A percentile compares a stretch with the other conserved stretches of the same genome.
phyloP scores from a whole-genome alignment of 2,797 vertebrate species.

The Emydoidea blandingii region DNA sequence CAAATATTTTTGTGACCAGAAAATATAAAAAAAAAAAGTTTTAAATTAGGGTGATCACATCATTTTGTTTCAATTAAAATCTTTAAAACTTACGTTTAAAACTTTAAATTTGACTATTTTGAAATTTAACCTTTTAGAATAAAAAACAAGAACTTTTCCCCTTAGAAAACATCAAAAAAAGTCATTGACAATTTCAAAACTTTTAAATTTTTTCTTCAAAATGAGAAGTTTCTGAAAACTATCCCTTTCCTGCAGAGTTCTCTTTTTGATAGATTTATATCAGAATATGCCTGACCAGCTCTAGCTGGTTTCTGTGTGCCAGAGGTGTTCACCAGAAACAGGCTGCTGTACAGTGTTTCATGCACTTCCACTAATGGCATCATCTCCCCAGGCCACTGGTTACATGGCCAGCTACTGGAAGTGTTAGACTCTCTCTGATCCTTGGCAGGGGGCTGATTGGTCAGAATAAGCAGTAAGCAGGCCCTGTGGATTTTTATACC shows the following conservation, averaged over 20 bases:
- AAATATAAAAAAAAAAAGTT: neutral
- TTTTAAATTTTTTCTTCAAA: neutral
- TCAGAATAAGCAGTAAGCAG: neutral
- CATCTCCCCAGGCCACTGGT: neutral
- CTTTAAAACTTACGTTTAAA: neutral
- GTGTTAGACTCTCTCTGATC: fast-evolving
- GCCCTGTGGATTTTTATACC: neutral
- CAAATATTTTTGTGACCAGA: neutral
- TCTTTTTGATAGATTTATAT: neutral
- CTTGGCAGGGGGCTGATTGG: neutral
- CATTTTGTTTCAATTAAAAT: no score
- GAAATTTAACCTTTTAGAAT: no score
- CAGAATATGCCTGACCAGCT: neutral
- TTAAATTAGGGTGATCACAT: neutral
- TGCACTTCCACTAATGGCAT: neutral
- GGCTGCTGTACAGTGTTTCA: neutral
- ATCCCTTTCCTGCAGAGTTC: neutral
- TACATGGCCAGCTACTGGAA: neutral
- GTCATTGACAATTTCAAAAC: neutral
- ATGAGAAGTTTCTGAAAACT: neutral
- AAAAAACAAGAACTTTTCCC: neutral
- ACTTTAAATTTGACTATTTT: neutral
- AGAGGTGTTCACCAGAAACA: neutral
- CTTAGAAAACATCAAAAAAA: neutral
- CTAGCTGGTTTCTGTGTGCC: neutral